phyloP scores from a whole-genome alignment of 2,113 vertebrate species.

The Clupea harengus region DNA sequence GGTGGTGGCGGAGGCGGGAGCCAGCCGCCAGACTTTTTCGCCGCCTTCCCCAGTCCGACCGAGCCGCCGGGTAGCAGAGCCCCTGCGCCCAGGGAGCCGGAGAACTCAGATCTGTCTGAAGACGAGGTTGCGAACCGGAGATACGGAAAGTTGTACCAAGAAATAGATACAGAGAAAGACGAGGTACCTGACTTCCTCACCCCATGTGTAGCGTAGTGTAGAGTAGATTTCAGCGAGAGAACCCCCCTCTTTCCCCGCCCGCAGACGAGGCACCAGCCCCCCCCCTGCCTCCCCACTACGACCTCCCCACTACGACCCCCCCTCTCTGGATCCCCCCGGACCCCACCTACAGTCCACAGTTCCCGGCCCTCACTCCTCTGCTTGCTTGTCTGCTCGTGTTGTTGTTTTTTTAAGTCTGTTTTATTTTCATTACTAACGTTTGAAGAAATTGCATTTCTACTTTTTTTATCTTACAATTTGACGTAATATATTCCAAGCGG shows the following conservation, averaged over 20 bases:
- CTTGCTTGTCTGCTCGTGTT: conserved; percentile 47
- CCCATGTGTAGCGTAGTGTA: conserved; percentile 76
- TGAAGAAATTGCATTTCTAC: conserved; percentile 32
- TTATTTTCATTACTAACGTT: conserved; percentile 7
- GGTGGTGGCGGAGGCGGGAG: conserved; percentile 50
- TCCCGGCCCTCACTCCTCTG: conserved; percentile 47
- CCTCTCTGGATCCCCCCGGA: conserved; percentile 30
- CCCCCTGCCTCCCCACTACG: conserved; percentile 52
- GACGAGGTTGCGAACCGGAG: conserved; percentile 94
- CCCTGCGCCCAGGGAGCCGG: conserved; percentile 81
- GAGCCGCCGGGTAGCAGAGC: conserved; percentile 61
- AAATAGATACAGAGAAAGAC: conserved; percentile 88
- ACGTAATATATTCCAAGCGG: conserved; percentile 19
- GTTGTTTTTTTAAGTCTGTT: conserved; percentile 17
- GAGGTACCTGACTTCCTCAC: conserved; percentile 81
- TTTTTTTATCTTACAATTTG: neutral
- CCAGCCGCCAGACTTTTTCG: conserved; percentile 53
- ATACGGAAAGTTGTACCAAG: conserved; percentile 92
- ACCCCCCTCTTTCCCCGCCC: conserved; percentile 54
- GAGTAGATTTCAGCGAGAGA: conserved; percentile 69
- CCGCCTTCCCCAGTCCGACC: conserved; percentile 38
- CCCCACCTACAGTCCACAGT: conserved; percentile 39
- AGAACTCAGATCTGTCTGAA: conserved; percentile 94
- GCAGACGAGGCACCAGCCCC: conserved; percentile 60
- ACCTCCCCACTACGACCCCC: conserved; percentile 34